Evolutionary conservation across 2,113 vertebrate genomes (phyloP).

Genomic region (Oreochromis niloticus): DNA sequence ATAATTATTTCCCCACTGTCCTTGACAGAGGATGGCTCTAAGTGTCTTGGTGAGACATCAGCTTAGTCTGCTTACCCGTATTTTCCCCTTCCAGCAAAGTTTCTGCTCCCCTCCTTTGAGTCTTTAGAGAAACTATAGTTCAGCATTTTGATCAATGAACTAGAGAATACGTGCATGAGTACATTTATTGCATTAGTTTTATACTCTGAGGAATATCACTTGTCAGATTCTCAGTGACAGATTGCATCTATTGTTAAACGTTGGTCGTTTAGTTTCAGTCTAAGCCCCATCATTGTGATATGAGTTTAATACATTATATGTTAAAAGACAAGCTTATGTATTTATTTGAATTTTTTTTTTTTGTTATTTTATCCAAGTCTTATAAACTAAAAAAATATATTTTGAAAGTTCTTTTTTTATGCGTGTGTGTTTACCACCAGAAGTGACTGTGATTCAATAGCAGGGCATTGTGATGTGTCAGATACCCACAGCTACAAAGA

Average conservation of each 20-base stretch:
- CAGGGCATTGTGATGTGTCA: slow-evolving; percentile 63
- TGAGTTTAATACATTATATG: neutral
- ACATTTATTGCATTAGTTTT: neutral
- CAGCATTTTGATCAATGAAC: neutral
- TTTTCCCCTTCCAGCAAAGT: neutral
- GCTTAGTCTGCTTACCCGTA: neutral
- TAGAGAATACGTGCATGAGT: neutral
- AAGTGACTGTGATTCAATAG: neutral
- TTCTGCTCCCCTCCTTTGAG: neutral
- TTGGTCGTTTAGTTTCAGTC: neutral
- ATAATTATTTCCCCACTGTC: neutral
- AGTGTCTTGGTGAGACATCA: neutral
- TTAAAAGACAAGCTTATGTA: neutral
- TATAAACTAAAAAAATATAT: neutral
- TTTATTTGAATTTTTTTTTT: neutral
- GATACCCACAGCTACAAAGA: slow-evolving; percentile 75
- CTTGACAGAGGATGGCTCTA: neutral
- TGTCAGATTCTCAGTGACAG: neutral
- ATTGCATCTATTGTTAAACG: neutral
- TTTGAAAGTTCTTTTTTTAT: neutral
- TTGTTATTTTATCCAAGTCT: neutral
- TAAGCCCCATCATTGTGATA: neutral
- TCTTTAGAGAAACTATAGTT: neutral
- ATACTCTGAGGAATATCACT: neutral
- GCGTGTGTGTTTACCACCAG: neutral